These are phyloP conservation scores for Apoda limacodes DNA, from an alignment of 2,888 invertebrate genomes.

Conservation along the genomic window DNA sequence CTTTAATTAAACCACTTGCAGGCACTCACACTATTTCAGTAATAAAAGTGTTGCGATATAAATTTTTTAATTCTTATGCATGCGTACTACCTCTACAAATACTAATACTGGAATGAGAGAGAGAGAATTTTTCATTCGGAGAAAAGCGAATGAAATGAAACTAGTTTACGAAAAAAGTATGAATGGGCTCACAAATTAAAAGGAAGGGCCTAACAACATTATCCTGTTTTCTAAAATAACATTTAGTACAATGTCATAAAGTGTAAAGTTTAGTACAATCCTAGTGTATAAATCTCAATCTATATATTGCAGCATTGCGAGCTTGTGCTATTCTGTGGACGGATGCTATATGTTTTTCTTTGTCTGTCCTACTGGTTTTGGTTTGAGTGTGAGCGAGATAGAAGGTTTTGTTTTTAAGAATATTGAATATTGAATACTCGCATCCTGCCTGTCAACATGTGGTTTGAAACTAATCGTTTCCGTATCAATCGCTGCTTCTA, in stretches of 20 bases:
- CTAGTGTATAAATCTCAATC: slow-evolving; percentile 3
- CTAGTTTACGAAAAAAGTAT: too few species aligned
- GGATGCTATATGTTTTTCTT: slow-evolving; percentile 31
- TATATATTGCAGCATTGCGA: slow-evolving; percentile 29
- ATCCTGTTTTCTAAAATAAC: too few species aligned
- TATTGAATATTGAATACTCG: slow-evolving; percentile 53
- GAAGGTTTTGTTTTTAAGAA: slow-evolving; percentile 41
- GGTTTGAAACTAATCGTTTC: slow-evolving; percentile 64
- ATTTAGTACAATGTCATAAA: rapidly evolving
- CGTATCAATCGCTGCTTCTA: slow-evolving; percentile 25
- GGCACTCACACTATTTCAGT: too few species aligned
- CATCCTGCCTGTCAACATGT: slow-evolving; percentile 63
- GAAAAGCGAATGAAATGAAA: too few species aligned
- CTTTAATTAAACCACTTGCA: too few species aligned
- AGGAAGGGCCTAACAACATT: too few species aligned
- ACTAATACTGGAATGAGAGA: too few species aligned
- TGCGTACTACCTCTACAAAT: too few species aligned
- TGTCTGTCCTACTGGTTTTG: slow-evolving; percentile 23
- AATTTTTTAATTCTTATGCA: too few species aligned
- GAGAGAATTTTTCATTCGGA: too few species aligned
- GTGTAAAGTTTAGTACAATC: slow-evolving; percentile 6
- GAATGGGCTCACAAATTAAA: too few species aligned
- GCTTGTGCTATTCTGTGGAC: slow-evolving; percentile 32
- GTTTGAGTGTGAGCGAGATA: slow-evolving; percentile 23
- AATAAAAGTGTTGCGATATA: too few species aligned